Percentiles rank a stretch among this genome's conserved stretches.
These are phyloP conservation scores for Rosalia funebris DNA, from an alignment of 2,888 invertebrate genomes.

Conservation along the genomic window DNA sequence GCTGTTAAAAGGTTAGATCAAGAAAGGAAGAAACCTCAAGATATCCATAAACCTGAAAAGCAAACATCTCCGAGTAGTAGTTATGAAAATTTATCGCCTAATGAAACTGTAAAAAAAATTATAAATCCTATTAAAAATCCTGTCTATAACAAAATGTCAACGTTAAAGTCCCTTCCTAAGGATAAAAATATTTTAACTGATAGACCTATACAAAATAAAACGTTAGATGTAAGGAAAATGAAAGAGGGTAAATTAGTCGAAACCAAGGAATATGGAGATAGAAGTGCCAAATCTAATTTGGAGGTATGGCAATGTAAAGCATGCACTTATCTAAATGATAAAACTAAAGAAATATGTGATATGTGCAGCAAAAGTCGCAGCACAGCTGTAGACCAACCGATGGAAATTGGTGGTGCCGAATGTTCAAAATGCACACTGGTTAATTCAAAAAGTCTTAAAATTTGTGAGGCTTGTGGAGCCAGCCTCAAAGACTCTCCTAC, in stretches of 20 bases:
- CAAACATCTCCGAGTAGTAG: slow-evolving; percentile 53
- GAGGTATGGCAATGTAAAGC: slow-evolving; percentile 75
- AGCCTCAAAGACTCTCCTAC: slow-evolving; percentile 80
- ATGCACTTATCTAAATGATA: slow-evolving; percentile 76
- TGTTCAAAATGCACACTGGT: slow-evolving; percentile 82
- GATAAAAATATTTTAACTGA: slow-evolving; percentile 65
- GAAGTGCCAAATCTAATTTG: slow-evolving; percentile 7
- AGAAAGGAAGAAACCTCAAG: slow-evolving; percentile 55
- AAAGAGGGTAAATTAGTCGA: slow-evolving; percentile 39
- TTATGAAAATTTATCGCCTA: slow-evolving; percentile 60
- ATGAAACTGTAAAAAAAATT: slow-evolving; percentile 26
- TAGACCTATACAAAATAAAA: slow-evolving; percentile 51
- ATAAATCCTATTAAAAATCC: slow-evolving; percentile 16
- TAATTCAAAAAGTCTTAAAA: slow-evolving; percentile 72
- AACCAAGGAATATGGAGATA: slow-evolving; percentile 30
- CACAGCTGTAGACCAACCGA: slow-evolving; percentile 64
- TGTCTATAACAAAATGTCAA: slow-evolving; percentile 34
- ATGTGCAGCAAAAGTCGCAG: slow-evolving; percentile 74
- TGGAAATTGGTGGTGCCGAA: slow-evolving; percentile 78
- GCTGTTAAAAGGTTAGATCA: slow-evolving; percentile 59
- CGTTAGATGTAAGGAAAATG: slow-evolving; percentile 41
- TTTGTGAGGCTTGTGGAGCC: slow-evolving; percentile 76
- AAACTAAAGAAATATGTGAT: slow-evolving; percentile 71
- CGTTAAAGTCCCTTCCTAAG: slow-evolving; percentile 60
- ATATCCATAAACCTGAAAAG: slow-evolving; percentile 22